These are phyloP conservation scores for Calliphora vicina DNA, from an alignment of 1,140 invertebrate genomes.

Conservation along the genomic window DNA sequence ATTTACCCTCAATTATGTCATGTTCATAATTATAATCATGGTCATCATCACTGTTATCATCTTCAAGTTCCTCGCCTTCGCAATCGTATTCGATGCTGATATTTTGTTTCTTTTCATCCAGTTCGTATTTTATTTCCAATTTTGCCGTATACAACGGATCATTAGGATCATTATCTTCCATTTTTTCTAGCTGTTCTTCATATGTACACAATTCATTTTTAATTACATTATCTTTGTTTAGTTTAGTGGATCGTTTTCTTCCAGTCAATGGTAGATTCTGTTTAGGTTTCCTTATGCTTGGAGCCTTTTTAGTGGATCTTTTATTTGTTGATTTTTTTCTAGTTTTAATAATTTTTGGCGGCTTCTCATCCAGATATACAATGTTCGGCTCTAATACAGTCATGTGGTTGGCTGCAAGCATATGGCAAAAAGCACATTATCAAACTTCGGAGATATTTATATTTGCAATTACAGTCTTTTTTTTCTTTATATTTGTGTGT, in stretches of 20 bases:
- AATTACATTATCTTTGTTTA: neutral
- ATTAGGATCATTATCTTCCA: neutral
- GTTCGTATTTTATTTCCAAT: conserved; percentile 19
- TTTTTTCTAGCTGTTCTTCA: conserved; percentile 10
- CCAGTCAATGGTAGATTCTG: neutral
- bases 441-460: conserved; percentile 25
- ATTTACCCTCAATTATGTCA: neutral
- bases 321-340: conserved; percentile 25
- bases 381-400: neutral
- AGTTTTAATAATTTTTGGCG: conserved; percentile 29
- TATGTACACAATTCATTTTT: neutral
- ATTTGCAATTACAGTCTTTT: neutral
- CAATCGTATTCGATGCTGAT: neutral
- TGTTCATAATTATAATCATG: neutral
- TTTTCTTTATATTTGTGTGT: neutral
- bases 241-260: conserved; percentile 7
- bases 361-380: conserved; percentile 32
- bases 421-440: conserved; percentile 16
- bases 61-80: neutral
- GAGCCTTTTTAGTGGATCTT: neutral
- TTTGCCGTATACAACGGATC: neutral
- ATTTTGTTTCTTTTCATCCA: neutral
- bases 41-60: neutral
- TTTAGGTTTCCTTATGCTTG: neutral
- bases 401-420: conserved; percentile 15